Conservation (phyloP, 2,113 vertebrate genomes). For the Ellobius talpinus region DNA sequence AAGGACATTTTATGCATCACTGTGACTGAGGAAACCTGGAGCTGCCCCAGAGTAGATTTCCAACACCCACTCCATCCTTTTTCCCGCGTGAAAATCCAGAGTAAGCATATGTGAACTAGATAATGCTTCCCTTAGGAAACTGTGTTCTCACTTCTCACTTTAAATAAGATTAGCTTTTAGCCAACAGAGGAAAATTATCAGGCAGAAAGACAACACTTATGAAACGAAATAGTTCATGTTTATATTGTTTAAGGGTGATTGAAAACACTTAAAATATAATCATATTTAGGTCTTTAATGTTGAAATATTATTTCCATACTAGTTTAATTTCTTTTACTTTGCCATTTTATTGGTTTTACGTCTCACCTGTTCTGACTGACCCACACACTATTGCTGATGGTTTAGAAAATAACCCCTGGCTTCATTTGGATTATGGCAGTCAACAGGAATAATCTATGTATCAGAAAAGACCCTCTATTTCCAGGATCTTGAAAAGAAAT, state of each 20-base stretch:
- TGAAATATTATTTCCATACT: not conserved
- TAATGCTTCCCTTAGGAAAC: slow-evolving; percentile 20
- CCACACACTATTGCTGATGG: not conserved
- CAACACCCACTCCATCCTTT: not conserved
- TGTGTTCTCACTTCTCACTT: not conserved
- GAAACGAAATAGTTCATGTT: slow-evolving; percentile 20
- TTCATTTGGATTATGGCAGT: not conserved
- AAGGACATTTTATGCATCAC: not conserved
- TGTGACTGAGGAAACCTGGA: not conserved
- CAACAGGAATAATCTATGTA: not conserved
- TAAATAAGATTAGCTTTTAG: slow-evolving; percentile 46
- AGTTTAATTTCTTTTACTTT: slow-evolving; percentile 24
- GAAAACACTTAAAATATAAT: slow-evolving; percentile 7
- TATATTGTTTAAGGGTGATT: not conserved
- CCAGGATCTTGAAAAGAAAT: not conserved
- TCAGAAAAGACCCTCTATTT: not conserved
- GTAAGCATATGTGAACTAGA: not conserved
- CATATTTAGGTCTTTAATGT: not conserved
- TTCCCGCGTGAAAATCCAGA: not conserved
- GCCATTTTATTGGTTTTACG: not conserved
- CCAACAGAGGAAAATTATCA: slow-evolving; percentile 36
- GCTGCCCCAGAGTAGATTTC: not conserved
- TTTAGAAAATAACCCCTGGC: not conserved
- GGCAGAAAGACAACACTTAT: slow-evolving; percentile 37
- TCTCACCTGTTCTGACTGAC: not conserved